Conservation (phyloP, 2,888 invertebrate genomes). For the Agelastica alni region DNA sequence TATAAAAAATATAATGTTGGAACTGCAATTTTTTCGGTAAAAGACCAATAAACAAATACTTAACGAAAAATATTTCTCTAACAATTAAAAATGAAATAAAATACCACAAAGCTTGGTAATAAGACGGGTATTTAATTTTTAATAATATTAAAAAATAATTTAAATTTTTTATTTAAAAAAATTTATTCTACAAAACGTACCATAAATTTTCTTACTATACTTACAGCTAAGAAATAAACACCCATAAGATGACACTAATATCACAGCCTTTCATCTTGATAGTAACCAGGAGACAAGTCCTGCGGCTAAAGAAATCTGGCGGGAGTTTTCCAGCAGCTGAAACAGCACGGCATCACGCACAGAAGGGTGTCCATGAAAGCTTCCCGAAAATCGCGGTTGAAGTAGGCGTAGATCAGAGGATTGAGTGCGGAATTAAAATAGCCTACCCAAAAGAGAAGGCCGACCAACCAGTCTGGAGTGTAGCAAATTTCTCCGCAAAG, state of each 20-base stretch:
- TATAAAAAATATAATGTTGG: no score
- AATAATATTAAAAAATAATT: no score
- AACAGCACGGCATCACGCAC: constrained; percentile 83
- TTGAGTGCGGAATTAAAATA: constrained; percentile 96
- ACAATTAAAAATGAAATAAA: no score
- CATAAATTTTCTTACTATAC: no score
- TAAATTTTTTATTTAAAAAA: no score
- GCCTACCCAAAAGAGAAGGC: constrained; percentile 88
- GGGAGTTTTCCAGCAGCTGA: constrained; percentile 73
- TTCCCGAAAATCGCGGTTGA: constrained; percentile 94
- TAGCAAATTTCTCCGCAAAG: constrained; percentile 72
- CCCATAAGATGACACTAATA: constrained; percentile 25
- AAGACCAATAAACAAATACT: no score
- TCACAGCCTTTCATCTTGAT: constrained; percentile 52
- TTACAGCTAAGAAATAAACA: constrained; percentile 16
- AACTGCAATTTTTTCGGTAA: no score
- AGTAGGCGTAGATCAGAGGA: constrained; percentile 94
- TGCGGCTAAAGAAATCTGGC: constrained; percentile 58
- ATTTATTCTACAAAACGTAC: no score
- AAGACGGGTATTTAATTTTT: no score
- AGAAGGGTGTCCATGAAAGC: constrained; percentile 92
- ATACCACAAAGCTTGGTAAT: no score
- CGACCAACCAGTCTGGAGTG: constrained; percentile 70
- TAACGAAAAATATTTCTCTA: no score
- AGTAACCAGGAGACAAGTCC: constrained; percentile 45